A percentile compares a stretch with the other conserved stretches of the same genome.
phyloP scores from a whole-genome alignment of 2,113 vertebrate species.

The Bubalus kerabau region DNA sequence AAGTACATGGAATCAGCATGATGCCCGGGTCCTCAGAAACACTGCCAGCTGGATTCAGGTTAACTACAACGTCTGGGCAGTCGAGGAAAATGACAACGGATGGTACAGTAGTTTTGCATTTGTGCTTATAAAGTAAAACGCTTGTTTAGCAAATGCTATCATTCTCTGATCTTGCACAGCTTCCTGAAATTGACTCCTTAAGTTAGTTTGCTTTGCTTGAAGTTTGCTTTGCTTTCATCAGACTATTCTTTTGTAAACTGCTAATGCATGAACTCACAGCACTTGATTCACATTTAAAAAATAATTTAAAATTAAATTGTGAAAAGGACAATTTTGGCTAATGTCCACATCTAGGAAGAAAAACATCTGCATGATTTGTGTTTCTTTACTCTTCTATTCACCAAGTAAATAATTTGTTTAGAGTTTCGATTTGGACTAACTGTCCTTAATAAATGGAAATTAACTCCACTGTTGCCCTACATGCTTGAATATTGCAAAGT shows the following conservation, averaged over 20 bases:
- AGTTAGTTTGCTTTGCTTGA: constrained; percentile 63
- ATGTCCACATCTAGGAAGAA: constrained; percentile 61
- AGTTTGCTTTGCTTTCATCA: constrained; percentile 64
- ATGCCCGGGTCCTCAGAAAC: constrained; percentile 99
- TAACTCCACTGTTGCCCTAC: not conserved
- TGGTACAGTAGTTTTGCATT: constrained; percentile 79
- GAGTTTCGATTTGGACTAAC: not conserved
- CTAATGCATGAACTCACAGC: constrained; percentile 51
- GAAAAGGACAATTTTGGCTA: constrained; percentile 19
- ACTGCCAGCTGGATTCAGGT: constrained; percentile 94
- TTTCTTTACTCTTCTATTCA: constrained; percentile 38
- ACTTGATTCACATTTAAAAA: constrained; percentile 5
- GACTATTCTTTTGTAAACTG: not conserved
- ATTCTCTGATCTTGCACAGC: constrained; percentile 28
- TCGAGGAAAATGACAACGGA: constrained; percentile 92
- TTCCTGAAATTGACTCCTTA: constrained; percentile 36
- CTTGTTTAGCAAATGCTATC: constrained; percentile 8
- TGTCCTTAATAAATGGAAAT: not conserved
- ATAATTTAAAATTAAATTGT: not conserved
- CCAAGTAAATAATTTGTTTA: not conserved
- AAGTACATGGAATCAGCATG: constrained; percentile 98
- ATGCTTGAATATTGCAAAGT: not conserved
- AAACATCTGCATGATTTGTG: not conserved
- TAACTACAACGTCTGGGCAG: constrained; percentile 94
- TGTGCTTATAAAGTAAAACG: not conserved